phyloP scores from a whole-genome alignment of 2,797 vertebrate genomes.

The Enteromius fasciolatus region DNA sequence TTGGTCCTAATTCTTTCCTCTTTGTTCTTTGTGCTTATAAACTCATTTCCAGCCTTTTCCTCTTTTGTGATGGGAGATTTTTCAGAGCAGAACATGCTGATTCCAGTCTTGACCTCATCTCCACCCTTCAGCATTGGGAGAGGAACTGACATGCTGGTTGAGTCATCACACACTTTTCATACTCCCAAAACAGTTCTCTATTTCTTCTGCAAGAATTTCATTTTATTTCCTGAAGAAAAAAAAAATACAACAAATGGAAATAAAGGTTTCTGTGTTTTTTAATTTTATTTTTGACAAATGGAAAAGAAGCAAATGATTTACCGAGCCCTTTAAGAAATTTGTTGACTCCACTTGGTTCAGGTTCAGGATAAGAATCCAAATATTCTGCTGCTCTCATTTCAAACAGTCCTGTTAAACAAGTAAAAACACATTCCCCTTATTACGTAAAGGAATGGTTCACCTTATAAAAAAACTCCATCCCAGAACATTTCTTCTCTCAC shows the following conservation, averaged over 20 bases:
- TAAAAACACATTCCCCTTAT: background rate
- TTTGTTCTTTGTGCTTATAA: constrained; percentile 44
- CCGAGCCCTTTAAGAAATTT: constrained; percentile 93
- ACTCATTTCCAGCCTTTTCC: constrained; percentile 48
- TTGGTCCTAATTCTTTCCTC: constrained; percentile 37
- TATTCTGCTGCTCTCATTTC: constrained; percentile 89
- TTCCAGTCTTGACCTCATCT: constrained; percentile 34
- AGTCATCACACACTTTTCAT: constrained; percentile 17
- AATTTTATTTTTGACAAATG: background rate
- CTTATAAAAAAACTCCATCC: background rate
- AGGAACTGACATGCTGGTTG: constrained; percentile 24
- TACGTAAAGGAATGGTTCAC: background rate
- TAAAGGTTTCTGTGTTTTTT: constrained; percentile 20
- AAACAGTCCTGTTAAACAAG: constrained; percentile 85
- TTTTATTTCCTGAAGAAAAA: constrained; percentile 77
- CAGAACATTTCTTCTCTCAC: constrained; percentile 69
- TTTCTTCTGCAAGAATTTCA: constrained; percentile 84
- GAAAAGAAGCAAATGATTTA: constrained; percentile 67
- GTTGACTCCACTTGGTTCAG: constrained; percentile 88
- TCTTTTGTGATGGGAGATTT: constrained; percentile 26
- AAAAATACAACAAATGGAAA: constrained; percentile 18
- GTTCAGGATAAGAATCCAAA: constrained; percentile 85
- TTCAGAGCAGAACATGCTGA: constrained; percentile 14
- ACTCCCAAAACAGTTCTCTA: constrained; percentile 59
- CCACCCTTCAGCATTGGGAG: constrained; percentile 33